Base-by-base conservation (phyloP, 2,797 vertebrate genomes). In the Crenichthys baileyi region DNA sequence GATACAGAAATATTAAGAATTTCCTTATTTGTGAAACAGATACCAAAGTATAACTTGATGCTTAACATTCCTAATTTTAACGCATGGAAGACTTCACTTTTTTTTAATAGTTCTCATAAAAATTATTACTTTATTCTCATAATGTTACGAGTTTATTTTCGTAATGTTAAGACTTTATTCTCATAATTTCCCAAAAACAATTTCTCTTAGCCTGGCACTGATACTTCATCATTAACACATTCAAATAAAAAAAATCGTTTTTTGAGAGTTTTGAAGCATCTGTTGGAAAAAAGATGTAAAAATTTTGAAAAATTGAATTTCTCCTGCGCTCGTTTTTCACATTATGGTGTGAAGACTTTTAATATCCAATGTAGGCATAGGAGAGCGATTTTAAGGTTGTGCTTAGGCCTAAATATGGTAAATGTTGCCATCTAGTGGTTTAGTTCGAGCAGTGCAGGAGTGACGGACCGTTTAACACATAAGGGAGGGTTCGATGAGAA, bases 351-450 rank as follows among this genome's bases (percentile, higher is more conserved):
- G 12, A 15, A 26, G 12, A 70, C 67, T 70, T 70, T 6, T 7
- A 70, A 70, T 70, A 26, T n/a, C 11, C 41, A 46, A 26, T 9
- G 22, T n/a, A 24, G 39, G 36, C 63, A 39, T 1, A 24, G 9
- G 56, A 67, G 76, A 67, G 71, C 48, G 9, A 39, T 44, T 58
- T 13, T 51, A 31, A 55, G 9, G 58, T 29, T n/a, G 31, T 15
- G 2, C 50, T 15, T 15, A 58, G 13, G 51, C 15, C 22, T 7
- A 15, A 72, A 46, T 39, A 83, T 93, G 95, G 96, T 95, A 87
- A 96, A 91, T 89, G 82, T 85, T 75, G 91, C 96, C 97, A 96
- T 95, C 97, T 96, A 87, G 96, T 94, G 97, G 89, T 77, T 0
- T 0, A 8, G 0, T 1, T 0, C 0, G 7, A 58, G 60, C 80